These are phyloP conservation scores for Caenorhabditis becei DNA, from an alignment of 2,888 invertebrate genomes.

Conservation along the genomic window DNA sequence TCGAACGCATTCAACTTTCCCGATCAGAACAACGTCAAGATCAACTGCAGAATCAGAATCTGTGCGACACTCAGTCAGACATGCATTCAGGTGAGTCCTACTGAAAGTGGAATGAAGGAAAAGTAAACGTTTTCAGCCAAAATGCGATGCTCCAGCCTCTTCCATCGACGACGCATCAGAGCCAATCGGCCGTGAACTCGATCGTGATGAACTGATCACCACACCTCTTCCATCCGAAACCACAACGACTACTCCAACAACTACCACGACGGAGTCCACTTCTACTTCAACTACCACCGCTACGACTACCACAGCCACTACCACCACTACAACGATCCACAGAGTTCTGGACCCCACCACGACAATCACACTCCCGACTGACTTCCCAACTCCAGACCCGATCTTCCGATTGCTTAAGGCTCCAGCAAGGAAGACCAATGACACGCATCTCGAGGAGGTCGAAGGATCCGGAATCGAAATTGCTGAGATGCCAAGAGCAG, in stretches of 20 bases:
- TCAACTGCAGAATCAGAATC: constrained; percentile 79
- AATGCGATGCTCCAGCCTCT: constrained; percentile 47
- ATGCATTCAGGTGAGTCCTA: constrained; percentile 61
- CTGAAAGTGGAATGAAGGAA: not conserved
- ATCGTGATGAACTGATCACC: constrained; percentile 57
- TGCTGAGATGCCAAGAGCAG: constrained; percentile 21
- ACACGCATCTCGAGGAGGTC: constrained; percentile 30
- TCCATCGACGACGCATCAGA: constrained; percentile 45
- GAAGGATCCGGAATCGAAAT: constrained; percentile 55
- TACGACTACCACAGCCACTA: not conserved
- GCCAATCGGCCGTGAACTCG: constrained; percentile 56
- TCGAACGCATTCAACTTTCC: constrained; percentile 81
- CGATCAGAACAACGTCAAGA: constrained; percentile 75
- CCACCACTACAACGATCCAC: constrained; percentile 25
- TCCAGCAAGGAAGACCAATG: constrained; percentile 31
- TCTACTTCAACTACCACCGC: constrained; percentile 31
- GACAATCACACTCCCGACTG: constrained; percentile 62
- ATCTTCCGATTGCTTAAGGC: constrained; percentile 57
- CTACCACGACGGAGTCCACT: constrained; percentile 35
- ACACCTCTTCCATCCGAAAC: constrained; percentile 27
- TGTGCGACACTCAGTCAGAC: constrained; percentile 72
- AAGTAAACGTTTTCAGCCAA: too few species aligned
- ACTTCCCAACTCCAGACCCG: constrained; percentile 64
- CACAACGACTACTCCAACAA: constrained; percentile 34
- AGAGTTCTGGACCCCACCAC: constrained; percentile 54